Conservation (phyloP, 2,797 vertebrate genomes). For the Sebastes hubbsi region DNA sequence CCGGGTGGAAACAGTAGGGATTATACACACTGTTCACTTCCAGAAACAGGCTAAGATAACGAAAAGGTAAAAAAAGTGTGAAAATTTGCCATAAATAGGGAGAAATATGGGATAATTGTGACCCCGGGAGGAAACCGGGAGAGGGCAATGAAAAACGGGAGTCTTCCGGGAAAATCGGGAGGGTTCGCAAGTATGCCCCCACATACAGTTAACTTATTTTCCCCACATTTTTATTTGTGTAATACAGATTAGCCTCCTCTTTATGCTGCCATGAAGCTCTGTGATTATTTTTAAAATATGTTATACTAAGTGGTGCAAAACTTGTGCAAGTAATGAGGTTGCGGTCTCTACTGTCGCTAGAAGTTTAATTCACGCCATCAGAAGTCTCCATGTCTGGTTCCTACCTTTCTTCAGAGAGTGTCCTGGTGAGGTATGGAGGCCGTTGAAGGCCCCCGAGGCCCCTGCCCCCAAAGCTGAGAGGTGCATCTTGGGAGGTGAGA, state of each 20-base stretch:
- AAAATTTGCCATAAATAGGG: too few species aligned
- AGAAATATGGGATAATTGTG: too few species aligned
- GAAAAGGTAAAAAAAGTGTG: too few species aligned
- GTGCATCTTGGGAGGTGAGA: slow-evolving; percentile 92
- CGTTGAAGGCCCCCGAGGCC: slow-evolving; percentile 79
- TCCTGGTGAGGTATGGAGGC: slow-evolving; percentile 80
- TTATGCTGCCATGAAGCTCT: not conserved
- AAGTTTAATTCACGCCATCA: not conserved
- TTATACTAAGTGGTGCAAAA: not conserved
- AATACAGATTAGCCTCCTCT: not conserved
- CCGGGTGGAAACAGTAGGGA: too few species aligned
- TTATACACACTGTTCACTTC: too few species aligned
- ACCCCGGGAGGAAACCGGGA: too few species aligned
- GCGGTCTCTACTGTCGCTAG: too few species aligned
- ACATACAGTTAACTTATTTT: not conserved
- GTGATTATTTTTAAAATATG: not conserved
- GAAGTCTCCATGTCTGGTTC: not conserved
- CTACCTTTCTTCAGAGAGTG: slow-evolving; percentile 79
- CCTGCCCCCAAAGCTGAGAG: slow-evolving; percentile 85
- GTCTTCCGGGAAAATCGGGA: too few species aligned
- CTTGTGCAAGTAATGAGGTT: not conserved
- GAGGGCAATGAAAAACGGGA: too few species aligned
- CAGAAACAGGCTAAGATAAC: too few species aligned
- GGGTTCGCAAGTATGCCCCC: too few species aligned
- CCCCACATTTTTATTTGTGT: not conserved